Evolutionary conservation across 92 coral and sea anemone genomes (phyloP), one percentile per base, ranked within the genome.

Genomic region (Palythoa grandiflora): DNA sequence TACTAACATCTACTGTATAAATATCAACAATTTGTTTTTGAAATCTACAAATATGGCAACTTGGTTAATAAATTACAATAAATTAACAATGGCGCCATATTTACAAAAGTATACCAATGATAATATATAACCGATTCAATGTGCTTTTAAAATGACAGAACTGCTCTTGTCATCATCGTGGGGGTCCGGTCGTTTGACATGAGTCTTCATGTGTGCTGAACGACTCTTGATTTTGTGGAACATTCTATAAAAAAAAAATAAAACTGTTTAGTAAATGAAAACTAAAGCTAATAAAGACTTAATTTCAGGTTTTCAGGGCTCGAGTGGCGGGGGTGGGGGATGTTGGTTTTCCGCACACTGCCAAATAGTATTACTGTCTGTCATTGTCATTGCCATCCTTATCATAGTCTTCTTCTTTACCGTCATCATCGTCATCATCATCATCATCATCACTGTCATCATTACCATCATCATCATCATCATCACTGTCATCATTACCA

Each of bases 201-300:
- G 99, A 15, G 99, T 96, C 84, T 96, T 96, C 99, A 96, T 96
- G 92, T 96, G 99, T 1, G 99, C 99, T 15, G 99, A 96, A 66
- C 99, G 95, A 79, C 99, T 96, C 88, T 96, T 96, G 78, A 96
- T 95, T 87, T 96, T 96, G 91, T 95, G 98, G 91, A 96, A 96
- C 53, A 96, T 92, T 92, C 99, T 96, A 79, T 44, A 78, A 79
- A 83, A 13, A 38, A 12, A 60, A 35, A 16, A 38, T 3, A 40
- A 40, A 73, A 61, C 50, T 38, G 10, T 63, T 36, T 52, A 78
- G n/a, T 28, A 51, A 15, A 21, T 55, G 61, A 6, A 11, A 55
- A 6, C 15, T 11, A 28, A 28, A 28, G 28, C 28, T 28, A 28
- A 28, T 28, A 28, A 28, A 28, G 28, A 28, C 28, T 28, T 28